Conservation (phyloP, 2,888 invertebrate genomes). For the Pseudococcus jackbeardsleyi region DNA sequence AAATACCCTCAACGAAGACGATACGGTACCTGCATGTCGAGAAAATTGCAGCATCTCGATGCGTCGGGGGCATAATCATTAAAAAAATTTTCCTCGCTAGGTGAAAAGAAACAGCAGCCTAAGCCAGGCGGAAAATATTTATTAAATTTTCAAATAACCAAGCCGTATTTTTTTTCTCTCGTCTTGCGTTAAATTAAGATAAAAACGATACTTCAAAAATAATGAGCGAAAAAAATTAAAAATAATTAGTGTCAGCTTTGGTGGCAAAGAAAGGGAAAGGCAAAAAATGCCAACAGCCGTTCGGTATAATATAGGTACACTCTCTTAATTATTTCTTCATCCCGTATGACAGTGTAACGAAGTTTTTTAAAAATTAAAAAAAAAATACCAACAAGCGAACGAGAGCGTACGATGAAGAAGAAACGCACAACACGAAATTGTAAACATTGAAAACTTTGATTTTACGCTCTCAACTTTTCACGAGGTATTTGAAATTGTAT, state of each 20-base stretch:
- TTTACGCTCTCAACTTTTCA: constrained; percentile 40
- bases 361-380: constrained; percentile 31
- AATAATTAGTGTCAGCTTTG: constrained; percentile 47
- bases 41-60: not conserved
- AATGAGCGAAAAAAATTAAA: constrained; percentile 45
- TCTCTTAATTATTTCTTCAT: constrained; percentile 52
- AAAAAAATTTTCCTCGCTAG: constrained; percentile 20
- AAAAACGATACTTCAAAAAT: constrained; percentile 47
- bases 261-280: not conserved
- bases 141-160: constrained; percentile 41
- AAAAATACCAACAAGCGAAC: not conserved
- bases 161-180: not conserved
- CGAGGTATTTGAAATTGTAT: constrained; percentile 40
- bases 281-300: not conserved
- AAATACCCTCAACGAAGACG: not conserved
- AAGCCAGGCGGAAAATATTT: not conserved
- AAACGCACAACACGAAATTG: not conserved
- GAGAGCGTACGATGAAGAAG: not conserved
- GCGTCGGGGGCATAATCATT: not conserved
- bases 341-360: constrained; percentile 21
- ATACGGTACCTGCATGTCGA: too few species aligned
- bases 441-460: constrained; percentile 49
- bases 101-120: constrained; percentile 22
- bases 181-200: constrained; percentile 42
- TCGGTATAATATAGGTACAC: not conserved